phyloP scores from a whole-genome alignment of 2,888 invertebrate genomes.

The Danaus chrysippus region DNA sequence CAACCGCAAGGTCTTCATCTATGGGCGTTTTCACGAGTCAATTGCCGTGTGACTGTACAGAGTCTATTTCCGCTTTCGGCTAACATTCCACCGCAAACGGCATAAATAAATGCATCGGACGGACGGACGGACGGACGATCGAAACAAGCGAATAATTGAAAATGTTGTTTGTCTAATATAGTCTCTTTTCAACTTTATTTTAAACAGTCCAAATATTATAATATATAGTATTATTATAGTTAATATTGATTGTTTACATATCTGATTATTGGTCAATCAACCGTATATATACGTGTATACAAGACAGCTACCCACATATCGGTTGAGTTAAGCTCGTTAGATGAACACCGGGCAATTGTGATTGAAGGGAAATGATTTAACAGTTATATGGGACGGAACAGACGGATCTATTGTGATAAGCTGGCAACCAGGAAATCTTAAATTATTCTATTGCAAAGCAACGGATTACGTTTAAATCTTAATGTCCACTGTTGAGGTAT shows the following conservation, averaged over 20 bases:
- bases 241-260: not conserved
- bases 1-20: conserved; percentile 26
- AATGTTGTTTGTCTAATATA: not conserved
- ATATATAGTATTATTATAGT: not conserved
- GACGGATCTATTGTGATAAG: conserved; percentile 47
- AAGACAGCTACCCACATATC: conserved; percentile 42
- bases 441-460: conserved; percentile 49
- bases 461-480: conserved; percentile 41
- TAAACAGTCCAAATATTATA: too few species aligned
- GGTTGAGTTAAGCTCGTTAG: conserved; percentile 48
- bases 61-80: conserved; percentile 49
- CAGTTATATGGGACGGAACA: conserved; percentile 47
- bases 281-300: conserved; percentile 28
- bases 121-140: conserved; percentile 9
- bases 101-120: conserved; percentile 18
- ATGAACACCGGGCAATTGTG: conserved; percentile 38
- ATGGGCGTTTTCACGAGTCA: conserved; percentile 41
- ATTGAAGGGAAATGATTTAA: conserved; percentile 49
- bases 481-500: conserved; percentile 29
- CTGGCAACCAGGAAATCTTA: conserved; percentile 45
- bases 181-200: not conserved
- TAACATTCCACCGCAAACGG: conserved; percentile 36
- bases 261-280: conserved; percentile 16
- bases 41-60: conserved; percentile 49
- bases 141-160: conserved; percentile 1